Evolutionary conservation across 2,797 vertebrate genomes (phyloP), one percentile per base, ranked within the genome.

Genomic region (Esox lucius): DNA sequence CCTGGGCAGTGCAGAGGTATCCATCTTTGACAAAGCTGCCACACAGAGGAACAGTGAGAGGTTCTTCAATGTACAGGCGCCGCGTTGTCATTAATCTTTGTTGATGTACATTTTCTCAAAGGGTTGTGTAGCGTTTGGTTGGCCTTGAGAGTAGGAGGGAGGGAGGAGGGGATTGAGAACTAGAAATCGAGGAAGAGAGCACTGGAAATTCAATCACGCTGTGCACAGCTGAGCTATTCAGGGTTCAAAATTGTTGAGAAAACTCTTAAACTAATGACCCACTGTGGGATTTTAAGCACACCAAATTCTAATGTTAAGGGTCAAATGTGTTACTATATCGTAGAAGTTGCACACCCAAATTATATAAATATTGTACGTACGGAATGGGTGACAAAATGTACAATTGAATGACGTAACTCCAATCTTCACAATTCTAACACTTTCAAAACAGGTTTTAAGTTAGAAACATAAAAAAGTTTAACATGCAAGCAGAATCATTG

Each of bases 1-100:
- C 69, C 56, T 72, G 72, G 72, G 69, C 78, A 12, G 49, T 72
- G 48, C 65, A 70, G 77, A 84, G 77, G 83, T 81, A 85, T 87
- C 84, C 73, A 75, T 85, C 84, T 85, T 75, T 79, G 59, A 75
- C 83, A 71, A 81, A 78, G 19, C 79, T 78, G 70, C 74, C 39
- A 82, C 79, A 86, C 85, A 82, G 81, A 81, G 75, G 53, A 17
- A 75, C 72, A 78, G 72, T 33, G 64, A 72, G 76, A 73, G 51
- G 13, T 70, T 81, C 83, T 83, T 83, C 68, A 6, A 81, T 86
- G 85, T 80, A 87, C 86, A 80, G 80, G 68, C 72, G 72, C 22
- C 73, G 80, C 80, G 79, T 83, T 78, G 71, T 87, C 86, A 90
- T 92, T 85, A 88, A 87, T 91, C 88, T 86, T 84, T 85, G 86